Base-by-base conservation (phyloP, 2,113 vertebrate genomes). In the Sander vitreus region DNA sequence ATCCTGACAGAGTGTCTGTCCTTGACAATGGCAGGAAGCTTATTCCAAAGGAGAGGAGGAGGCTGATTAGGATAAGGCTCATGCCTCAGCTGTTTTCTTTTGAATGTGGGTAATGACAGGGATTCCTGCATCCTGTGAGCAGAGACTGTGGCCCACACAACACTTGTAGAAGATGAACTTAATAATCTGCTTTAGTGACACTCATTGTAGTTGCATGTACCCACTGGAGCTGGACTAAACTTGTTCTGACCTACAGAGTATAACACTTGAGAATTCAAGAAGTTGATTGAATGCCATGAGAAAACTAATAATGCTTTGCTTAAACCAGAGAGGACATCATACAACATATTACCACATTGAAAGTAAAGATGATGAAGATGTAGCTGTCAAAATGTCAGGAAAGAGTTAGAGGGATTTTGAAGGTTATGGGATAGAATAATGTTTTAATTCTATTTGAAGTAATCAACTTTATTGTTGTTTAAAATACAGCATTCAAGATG, bases 21-120 rank as follows among this genome's bases (percentile, higher is more conserved):
- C 71, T 67, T 85, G 87, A 88, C 87, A 90, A 89, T 82, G 83
- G 83, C 76, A 89, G 93, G 86, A 92, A 88, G 82, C 81, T 62
- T 18, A 78, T 70, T 85, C 75, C 68, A 64, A 39, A 59, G 33
- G 62, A 78, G 80, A 82, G 84, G 84, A 79, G 81, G 78, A 67
- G 83, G 76, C 76, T 15, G 69, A 59, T 75, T 51, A 57, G 83
- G 85, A 86, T 69, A 62, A 89, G 74, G 73, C 78, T 86, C 60
- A 78, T 73, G 81, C 68, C 81, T 89, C 89, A 87, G 92, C 89
- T 88, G 88, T 85, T 89, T 86, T 84, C 68, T 73, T 89, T 89
- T 84, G 76, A 85, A 86, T 80, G 83, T 14, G 45, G 79, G 53
- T 88, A 85, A 81, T 66, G 81, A 84, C 80, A 64, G 80, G 71